A percentile compares a stretch with the other conserved stretches of the same genome.
Conservation (phyloP, 2,113 vertebrate genomes). For the Cisticola juncidis region DNA sequence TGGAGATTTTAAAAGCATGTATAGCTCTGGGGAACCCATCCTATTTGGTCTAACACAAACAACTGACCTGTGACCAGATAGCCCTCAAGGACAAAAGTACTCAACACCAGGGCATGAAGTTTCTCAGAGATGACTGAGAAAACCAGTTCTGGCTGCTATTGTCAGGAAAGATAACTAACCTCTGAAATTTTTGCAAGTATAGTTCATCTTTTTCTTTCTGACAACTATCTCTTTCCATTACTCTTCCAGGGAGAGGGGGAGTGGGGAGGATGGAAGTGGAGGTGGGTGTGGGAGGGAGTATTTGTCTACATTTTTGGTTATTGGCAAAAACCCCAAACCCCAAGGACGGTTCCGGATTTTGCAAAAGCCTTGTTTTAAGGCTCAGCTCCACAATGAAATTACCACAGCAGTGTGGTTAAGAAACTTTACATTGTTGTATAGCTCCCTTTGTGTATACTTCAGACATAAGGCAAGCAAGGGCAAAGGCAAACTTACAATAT, state of each 20-base stretch:
- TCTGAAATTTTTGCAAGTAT: neutral
- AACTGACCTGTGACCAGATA: neutral
- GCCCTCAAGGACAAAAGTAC: neutral
- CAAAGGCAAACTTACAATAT: neutral
- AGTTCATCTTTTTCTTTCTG: neutral
- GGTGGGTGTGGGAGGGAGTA: rapidly evolving
- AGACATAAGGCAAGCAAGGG: neutral
- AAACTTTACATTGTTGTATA: neutral
- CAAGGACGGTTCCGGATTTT: neutral
- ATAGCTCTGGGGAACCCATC: neutral
- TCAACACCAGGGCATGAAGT: neutral
- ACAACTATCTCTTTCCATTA: neutral
- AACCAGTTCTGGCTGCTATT: rapidly evolving
- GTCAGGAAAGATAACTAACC: neutral
- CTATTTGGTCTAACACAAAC: neutral
- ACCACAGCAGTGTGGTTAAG: neutral
- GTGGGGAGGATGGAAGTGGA: rapidly evolving
- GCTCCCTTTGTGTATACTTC: neutral
- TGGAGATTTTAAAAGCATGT: neutral
- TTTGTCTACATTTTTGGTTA: neutral
- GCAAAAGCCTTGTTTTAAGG: neutral
- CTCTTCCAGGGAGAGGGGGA: rapidly evolving
- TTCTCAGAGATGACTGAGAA: neutral
- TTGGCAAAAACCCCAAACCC: neutral
- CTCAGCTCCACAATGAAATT: neutral